These are phyloP conservation scores for Cephus cinctus DNA, from an alignment of 1,140 invertebrate genomes.

Conservation along the genomic window DNA sequence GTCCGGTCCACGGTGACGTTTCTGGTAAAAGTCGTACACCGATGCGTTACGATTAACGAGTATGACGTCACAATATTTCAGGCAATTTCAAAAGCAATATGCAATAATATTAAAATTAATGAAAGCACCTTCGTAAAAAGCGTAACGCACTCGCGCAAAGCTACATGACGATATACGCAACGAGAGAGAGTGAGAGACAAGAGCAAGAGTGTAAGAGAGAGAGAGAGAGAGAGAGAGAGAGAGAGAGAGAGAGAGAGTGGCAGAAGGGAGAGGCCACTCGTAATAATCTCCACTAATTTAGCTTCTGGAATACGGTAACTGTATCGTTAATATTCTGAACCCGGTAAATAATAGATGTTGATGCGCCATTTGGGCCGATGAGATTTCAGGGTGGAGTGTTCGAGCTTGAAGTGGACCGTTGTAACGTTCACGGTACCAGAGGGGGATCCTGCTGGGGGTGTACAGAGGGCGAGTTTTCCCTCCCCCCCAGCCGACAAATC, in stretches of 20 bases:
- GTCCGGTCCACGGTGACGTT: too few species aligned
- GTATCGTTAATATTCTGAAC: slow-evolving; percentile 56
- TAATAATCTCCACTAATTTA: slow-evolving; percentile 57
- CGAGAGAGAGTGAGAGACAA: background rate
- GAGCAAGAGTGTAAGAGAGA: slow-evolving; percentile 4
- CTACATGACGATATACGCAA: slow-evolving; percentile 12
- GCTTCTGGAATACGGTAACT: slow-evolving; percentile 55
- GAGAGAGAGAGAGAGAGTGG: slow-evolving; percentile 13
- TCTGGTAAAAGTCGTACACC: background rate
- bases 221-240: slow-evolving; percentile 2
- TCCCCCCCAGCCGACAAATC: background rate
- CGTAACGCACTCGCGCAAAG: slow-evolving; percentile 6
- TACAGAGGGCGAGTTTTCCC: background rate
- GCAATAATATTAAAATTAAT: slow-evolving; percentile 46
- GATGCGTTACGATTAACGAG: slow-evolving; percentile 25
- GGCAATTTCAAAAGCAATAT: slow-evolving; percentile 39
- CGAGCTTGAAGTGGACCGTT: slow-evolving; percentile 43
- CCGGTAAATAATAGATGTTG: slow-evolving; percentile 56
- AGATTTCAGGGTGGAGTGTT: slow-evolving; percentile 52
- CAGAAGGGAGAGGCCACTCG: slow-evolving; percentile 42
- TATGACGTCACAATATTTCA: slow-evolving; percentile 27
- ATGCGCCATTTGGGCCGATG: slow-evolving; percentile 58
- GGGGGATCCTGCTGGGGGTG: slow-evolving; percentile 18
- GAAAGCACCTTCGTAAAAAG: slow-evolving; percentile 33
- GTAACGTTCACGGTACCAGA: too few species aligned